phyloP scores from a whole-genome alignment of 2,797 vertebrate species.

The Poeciliopsis gracilis region DNA sequence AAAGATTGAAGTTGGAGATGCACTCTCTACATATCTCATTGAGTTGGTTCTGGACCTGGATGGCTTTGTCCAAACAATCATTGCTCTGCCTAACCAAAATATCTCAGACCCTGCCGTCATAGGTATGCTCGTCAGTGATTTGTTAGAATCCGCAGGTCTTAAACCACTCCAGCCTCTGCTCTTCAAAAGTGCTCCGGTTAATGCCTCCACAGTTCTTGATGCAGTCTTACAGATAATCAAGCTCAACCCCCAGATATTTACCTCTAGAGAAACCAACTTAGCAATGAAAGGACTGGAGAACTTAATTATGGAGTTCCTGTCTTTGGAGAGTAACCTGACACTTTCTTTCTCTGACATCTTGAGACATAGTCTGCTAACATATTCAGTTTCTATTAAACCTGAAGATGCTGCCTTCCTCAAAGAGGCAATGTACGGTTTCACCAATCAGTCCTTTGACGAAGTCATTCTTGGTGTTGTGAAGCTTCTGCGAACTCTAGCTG shows the following conservation, averaged over 20 bases:
- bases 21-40: conserved; percentile 53
- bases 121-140: conserved; percentile 37
- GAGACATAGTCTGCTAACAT: conserved; percentile 63
- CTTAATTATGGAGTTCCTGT: conserved; percentile 62
- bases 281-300: conserved; percentile 64
- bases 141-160: conserved; percentile 68
- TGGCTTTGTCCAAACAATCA: conserved; percentile 50
- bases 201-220: conserved; percentile 56
- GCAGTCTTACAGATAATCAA: conserved; percentile 53
- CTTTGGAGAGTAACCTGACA: conserved; percentile 63
- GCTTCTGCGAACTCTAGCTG: conserved; percentile 53
- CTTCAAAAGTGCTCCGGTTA: conserved; percentile 25
- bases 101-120: conserved; percentile 51
- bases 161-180: conserved; percentile 63
- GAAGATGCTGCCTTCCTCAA: conserved; percentile 46
- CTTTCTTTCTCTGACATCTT: conserved; percentile 67
- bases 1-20: conserved; percentile 44
- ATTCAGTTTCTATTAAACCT: conserved; percentile 59
- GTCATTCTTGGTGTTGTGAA: conserved; percentile 65
- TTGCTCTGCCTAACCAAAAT: conserved; percentile 46
- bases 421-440: conserved; percentile 61
- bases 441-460: conserved; percentile 70
- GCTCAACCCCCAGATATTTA: conserved; percentile 67
- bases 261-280: conserved; percentile 59
- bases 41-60: conserved; percentile 62